Conservation (phyloP, 2,797 vertebrate species). For the Platalea minor region DNA sequence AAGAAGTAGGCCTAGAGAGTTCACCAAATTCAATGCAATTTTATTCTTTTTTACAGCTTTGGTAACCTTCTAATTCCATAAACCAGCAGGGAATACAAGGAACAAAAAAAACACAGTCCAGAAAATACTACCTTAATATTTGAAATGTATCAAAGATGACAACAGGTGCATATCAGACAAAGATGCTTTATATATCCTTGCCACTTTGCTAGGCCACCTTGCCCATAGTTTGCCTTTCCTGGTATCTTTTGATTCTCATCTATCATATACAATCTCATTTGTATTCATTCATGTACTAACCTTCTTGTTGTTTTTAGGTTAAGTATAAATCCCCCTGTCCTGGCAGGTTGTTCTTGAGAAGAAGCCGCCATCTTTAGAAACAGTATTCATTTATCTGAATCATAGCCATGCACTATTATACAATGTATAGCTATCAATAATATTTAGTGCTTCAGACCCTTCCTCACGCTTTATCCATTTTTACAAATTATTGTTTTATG, state of each 20-base stretch:
- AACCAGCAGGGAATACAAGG: not conserved
- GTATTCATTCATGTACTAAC: not conserved
- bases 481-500: constrained; percentile 17
- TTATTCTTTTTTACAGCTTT: not conserved
- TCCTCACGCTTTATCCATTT: not conserved
- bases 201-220: not conserved
- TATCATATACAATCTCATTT: not conserved
- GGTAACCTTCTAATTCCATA: not conserved
- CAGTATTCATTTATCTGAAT: not conserved
- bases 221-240: not conserved
- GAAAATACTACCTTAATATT: not conserved
- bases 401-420: not conserved
- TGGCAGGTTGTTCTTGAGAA: not conserved
- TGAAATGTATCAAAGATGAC: not conserved
- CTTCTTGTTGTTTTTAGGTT: not conserved
- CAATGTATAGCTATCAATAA: not conserved
- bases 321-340: not conserved
- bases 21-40: not conserved
- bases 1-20: not conserved
- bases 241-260: not conserved
- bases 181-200: not conserved
- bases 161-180: not conserved
- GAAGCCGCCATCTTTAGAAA: not conserved
- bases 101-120: not conserved
- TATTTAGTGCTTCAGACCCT: not conserved